These are phyloP conservation scores for Musca domestica DNA, from an alignment of 1,140 invertebrate genomes.

Conservation along the genomic window DNA sequence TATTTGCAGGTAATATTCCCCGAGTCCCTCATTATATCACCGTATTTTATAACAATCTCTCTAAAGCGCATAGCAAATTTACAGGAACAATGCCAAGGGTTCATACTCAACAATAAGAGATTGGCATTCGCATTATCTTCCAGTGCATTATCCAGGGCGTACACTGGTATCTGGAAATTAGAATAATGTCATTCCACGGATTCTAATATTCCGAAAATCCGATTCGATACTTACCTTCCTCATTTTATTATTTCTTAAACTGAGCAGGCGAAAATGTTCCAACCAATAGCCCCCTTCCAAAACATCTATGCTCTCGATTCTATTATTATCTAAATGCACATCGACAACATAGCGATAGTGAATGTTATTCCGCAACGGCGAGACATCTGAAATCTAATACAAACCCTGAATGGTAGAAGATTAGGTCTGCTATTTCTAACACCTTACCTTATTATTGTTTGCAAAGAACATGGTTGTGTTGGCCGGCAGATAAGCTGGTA, in stretches of 20 bases:
- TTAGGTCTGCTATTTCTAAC: not conserved
- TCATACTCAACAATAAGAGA: constrained; percentile 67
- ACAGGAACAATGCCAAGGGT: constrained; percentile 81
- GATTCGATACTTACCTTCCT: constrained; percentile 59
- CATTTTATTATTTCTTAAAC: constrained; percentile 69
- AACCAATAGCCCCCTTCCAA: constrained; percentile 77
- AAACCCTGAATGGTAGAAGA: not conserved
- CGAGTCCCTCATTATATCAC: constrained; percentile 64
- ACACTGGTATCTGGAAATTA: constrained; percentile 65
- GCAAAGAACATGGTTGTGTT: constrained; percentile 46
- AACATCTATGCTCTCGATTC: constrained; percentile 65
- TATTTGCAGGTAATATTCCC: constrained; percentile 48
- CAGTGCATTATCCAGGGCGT: constrained; percentile 75
- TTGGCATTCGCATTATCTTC: constrained; percentile 68
- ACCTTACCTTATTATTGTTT: constrained; percentile 44
- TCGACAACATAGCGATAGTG: constrained; percentile 67
- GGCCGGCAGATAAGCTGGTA: constrained; percentile 43
- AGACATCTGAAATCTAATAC: constrained; percentile 62
- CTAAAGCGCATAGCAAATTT: constrained; percentile 73
- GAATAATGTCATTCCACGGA: not conserved
- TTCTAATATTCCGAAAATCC: not conserved
- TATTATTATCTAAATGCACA: constrained; percentile 75
- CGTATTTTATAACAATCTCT: constrained; percentile 70
- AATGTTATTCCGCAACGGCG: constrained; percentile 64
- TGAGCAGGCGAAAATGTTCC: constrained; percentile 69